Conservation (phyloP, 2,888 invertebrate genomes). For the Nemotelus nigrinus region DNA sequence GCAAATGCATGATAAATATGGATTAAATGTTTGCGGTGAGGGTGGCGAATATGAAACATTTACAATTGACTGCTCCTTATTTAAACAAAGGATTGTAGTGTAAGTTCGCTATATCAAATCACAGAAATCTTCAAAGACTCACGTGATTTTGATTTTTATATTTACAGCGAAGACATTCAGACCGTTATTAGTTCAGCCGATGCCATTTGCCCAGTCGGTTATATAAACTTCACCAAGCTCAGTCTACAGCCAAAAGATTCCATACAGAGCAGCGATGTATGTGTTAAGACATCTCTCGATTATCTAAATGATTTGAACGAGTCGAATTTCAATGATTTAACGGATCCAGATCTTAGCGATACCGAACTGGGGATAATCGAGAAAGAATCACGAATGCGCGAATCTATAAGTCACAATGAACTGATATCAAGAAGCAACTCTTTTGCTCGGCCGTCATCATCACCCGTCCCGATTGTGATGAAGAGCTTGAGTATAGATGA, state of each 20-base stretch:
- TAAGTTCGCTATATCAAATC: conserved; percentile 69
- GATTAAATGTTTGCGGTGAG: conserved; percentile 96
- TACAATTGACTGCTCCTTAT: conserved; percentile 96
- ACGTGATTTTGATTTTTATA: background rate
- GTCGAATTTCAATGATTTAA: conserved; percentile 72
- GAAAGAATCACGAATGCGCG: conserved; percentile 64
- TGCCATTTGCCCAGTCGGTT: conserved; percentile 94
- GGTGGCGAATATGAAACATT: conserved; percentile 99
- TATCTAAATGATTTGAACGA: conserved; percentile 72
- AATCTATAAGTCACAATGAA: conserved; percentile 64
- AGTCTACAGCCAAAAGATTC: conserved; percentile 76
- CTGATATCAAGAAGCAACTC: conserved; percentile 63
- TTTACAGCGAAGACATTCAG: conserved; percentile 81
- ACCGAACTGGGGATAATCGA: conserved; percentile 72
- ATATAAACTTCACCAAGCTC: conserved; percentile 86
- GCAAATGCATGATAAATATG: conserved; percentile 92
- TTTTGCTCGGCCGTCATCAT: conserved; percentile 60
- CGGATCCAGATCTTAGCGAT: conserved; percentile 73
- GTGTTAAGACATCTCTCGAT: conserved; percentile 70
- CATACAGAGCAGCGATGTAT: conserved; percentile 59
- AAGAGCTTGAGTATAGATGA: conserved; percentile 65
- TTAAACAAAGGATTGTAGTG: conserved; percentile 89
- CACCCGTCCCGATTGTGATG: conserved; percentile 63
- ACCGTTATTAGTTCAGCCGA: conserved; percentile 90
- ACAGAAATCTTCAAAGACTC: background rate